phyloP scores from a whole-genome alignment of 2,888 invertebrate species.

The Troilus luridus region DNA sequence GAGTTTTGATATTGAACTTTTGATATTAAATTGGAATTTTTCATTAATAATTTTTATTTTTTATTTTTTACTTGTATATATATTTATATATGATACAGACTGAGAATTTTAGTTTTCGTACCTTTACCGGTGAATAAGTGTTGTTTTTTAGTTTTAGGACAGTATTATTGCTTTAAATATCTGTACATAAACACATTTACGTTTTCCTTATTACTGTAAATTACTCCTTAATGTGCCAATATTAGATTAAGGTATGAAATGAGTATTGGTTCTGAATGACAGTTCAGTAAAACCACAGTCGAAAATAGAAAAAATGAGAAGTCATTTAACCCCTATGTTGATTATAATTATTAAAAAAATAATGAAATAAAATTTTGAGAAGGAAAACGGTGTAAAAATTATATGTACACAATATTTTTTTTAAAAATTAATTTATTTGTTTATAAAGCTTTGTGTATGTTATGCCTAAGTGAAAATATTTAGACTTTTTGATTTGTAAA shows the following conservation, averaged over 20 bases:
- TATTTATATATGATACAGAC: conserved; percentile 52
- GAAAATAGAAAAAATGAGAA: background rate
- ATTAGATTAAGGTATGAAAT: conserved; percentile 36
- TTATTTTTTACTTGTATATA: conserved; percentile 50
- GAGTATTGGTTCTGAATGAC: conserved; percentile 1
- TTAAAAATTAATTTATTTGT: conserved; percentile 20
- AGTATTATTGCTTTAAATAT: conserved; percentile 48
- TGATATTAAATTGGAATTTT: conserved; percentile 28
- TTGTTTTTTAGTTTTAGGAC: conserved; percentile 52
- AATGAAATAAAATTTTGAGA: conserved; percentile 4
- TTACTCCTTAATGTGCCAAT: conserved; percentile 51
- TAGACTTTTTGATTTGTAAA: conserved; percentile 23
- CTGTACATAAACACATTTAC: conserved; percentile 3
- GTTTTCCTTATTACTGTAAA: conserved; percentile 30
- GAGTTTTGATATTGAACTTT: conserved; percentile 18
- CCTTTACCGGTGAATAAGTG: conserved; percentile 48
- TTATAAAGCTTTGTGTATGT: conserved; percentile 24
- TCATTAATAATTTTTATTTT: conserved; percentile 1
- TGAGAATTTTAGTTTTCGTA: conserved; percentile 51
- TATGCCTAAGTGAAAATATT: background rate
- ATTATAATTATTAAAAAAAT: background rate
- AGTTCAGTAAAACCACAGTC: background rate
- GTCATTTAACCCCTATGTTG: background rate
- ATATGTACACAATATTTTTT: conserved; percentile 3
- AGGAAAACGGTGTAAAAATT: conserved; percentile 25